Conservation (phyloP, 2,888 invertebrate genomes). For the Zaprionus obscuricornis region DNA sequence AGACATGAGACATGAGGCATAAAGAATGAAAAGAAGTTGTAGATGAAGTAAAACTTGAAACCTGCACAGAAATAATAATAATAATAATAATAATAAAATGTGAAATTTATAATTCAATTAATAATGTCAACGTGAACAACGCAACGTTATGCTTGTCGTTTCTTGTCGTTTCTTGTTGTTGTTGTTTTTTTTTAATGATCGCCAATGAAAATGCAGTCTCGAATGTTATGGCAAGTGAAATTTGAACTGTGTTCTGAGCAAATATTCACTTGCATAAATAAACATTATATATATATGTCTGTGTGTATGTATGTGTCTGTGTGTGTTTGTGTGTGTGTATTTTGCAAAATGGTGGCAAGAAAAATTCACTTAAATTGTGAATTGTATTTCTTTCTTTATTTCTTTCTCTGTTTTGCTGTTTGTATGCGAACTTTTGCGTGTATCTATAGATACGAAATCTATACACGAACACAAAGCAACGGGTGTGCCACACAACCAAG, state of each 20-base stretch:
- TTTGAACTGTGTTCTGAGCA: no score
- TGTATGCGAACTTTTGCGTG: conserved; percentile 20
- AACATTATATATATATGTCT: background rate
- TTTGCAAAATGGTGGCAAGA: conserved; percentile 13
- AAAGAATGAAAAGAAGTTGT: no score
- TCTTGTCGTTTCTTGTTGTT: no score
- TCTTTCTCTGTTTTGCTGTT: conserved; percentile 7
- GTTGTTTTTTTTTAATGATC: no score
- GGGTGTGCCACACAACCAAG: no score
- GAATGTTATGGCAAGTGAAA: no score
- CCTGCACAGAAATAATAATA: background rate
- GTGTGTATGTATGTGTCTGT: conserved; percentile 3
- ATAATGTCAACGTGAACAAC: conserved; percentile 70
- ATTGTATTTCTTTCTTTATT: background rate
- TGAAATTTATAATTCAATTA: conserved; percentile 83
- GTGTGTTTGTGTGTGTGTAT: background rate
- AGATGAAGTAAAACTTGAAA: no score
- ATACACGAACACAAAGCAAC: conserved; percentile 24
- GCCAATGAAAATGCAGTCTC: no score
- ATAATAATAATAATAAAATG: conserved; percentile 68
- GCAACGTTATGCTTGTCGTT: background rate
- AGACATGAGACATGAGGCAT: no score
- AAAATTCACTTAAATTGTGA: conserved; percentile 33
- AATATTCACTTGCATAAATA: background rate
- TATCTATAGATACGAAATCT: conserved; percentile 55